These are phyloP conservation scores for Chloroclystis v-ata DNA, from an alignment of 2,888 invertebrate genomes.

Conservation along the genomic window DNA sequence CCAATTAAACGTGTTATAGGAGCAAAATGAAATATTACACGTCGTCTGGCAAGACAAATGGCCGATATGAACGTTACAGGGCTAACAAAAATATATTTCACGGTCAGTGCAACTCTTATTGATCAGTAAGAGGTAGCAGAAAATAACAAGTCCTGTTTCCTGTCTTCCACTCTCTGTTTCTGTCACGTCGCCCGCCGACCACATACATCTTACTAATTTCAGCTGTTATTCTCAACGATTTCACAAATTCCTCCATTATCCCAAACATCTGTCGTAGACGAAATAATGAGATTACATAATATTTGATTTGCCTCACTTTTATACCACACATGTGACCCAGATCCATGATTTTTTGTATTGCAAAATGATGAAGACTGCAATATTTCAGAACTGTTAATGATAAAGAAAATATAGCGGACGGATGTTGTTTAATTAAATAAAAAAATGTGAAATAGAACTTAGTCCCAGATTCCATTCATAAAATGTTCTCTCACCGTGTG, in stretches of 20 bases:
- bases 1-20: constrained; percentile 19
- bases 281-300: constrained; percentile 39
- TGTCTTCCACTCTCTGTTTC: background rate
- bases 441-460: constrained; percentile 49
- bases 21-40: constrained; percentile 19
- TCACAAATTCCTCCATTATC: constrained; percentile 11
- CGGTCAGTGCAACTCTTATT: constrained; percentile 27
- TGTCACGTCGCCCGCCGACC: constrained; percentile 7
- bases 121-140: constrained; percentile 23
- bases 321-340: constrained; percentile 36
- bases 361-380: constrained; percentile 37
- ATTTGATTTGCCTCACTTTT: constrained; percentile 31
- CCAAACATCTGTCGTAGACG: constrained; percentile 26
- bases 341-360: constrained; percentile 35
- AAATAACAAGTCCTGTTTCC: constrained; percentile 2
- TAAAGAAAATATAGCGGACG: constrained; percentile 44
- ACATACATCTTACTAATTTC: constrained; percentile 17
- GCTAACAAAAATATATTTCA: constrained; percentile 27
- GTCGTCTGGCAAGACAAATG: constrained; percentile 25
- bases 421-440: constrained; percentile 58
- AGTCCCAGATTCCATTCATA: constrained; percentile 58
- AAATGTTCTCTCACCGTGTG: constrained; percentile 47
- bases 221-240: constrained; percentile 15
- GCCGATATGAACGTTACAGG: constrained; percentile 16
- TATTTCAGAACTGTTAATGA: constrained; percentile 42